phyloP scores from a whole-genome alignment of 2,797 vertebrate species.

The Manis javanica region DNA sequence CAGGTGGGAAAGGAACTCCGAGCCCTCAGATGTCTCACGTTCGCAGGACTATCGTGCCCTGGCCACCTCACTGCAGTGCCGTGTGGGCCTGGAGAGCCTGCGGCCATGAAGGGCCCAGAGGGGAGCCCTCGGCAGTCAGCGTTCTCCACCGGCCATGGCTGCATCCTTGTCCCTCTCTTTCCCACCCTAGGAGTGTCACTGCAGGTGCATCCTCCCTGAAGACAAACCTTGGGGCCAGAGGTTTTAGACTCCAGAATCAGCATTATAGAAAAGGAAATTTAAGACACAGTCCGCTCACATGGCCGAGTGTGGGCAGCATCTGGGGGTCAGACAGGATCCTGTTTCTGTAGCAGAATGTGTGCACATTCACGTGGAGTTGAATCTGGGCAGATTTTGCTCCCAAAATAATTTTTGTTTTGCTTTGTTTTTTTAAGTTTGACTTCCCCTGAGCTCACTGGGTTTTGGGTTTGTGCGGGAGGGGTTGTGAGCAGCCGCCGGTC shows the following conservation, averaged over 20 bases:
- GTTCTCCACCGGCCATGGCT: background rate
- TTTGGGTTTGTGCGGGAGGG: background rate
- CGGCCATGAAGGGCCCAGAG: background rate
- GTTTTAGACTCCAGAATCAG: background rate
- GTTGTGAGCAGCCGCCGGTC: background rate
- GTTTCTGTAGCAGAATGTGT: background rate
- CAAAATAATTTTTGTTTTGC: background rate
- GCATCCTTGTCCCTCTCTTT: background rate
- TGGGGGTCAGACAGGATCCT: background rate
- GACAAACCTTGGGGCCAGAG: background rate
- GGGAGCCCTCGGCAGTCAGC: rapidly evolving
- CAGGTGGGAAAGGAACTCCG: background rate
- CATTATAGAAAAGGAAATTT: background rate
- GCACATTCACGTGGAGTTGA: background rate
- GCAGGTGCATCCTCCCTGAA: background rate
- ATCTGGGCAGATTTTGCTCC: background rate
- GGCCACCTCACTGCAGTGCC: background rate
- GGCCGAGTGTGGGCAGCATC: background rate
- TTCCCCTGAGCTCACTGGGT: background rate
- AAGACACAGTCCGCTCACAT: background rate
- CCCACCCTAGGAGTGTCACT: background rate
- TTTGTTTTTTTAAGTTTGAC: background rate
- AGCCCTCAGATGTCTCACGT: no score
- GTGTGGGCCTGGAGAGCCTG: background rate
- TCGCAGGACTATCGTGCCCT: background rate